phyloP scores from a whole-genome alignment of 2,888 invertebrate species.

The Polia nebulosa region DNA sequence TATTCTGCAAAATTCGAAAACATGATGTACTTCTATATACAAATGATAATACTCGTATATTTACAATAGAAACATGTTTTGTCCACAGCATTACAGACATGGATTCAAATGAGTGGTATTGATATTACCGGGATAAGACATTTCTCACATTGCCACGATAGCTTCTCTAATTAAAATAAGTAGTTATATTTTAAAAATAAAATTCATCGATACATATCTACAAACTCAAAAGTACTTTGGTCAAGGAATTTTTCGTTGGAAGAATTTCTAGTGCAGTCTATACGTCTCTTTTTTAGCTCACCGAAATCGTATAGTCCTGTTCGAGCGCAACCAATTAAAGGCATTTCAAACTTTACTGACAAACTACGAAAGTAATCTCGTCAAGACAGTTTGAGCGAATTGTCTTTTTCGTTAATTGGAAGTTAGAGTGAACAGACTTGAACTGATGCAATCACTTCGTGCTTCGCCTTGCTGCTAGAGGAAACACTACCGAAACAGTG shows the following conservation, averaged over 20 bases:
- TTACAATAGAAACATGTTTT: not conserved
- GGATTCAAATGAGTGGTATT: not conserved
- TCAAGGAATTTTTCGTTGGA: not conserved
- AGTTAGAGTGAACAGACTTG: constrained; percentile 22
- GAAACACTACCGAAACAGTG: constrained; percentile 26
- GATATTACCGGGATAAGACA: too few species aligned
- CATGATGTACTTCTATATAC: not conserved
- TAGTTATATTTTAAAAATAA: too few species aligned
- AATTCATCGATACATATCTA: not conserved
- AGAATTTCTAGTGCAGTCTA: constrained; percentile 3
- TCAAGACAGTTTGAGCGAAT: constrained; percentile 12
- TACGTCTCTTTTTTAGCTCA: constrained; percentile 4
- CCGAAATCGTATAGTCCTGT: constrained; percentile 17
- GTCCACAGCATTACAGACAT: too few species aligned
- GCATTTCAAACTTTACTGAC: constrained; percentile 38
- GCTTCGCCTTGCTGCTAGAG: not conserved
- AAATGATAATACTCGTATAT: not conserved
- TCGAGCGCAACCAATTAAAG: constrained; percentile 35
- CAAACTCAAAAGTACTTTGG: not conserved
- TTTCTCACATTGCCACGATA: too few species aligned
- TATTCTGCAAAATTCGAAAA: not conserved
- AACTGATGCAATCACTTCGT: constrained; percentile 30
- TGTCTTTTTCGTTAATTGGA: constrained; percentile 32
- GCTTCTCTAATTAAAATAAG: too few species aligned
- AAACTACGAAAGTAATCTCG: constrained; percentile 38